Percentiles rank a stretch among this genome's conserved stretches.
Evolutionary conservation across 2,888 invertebrate species (phyloP).

Genomic region (Tortrix viridana): DNA sequence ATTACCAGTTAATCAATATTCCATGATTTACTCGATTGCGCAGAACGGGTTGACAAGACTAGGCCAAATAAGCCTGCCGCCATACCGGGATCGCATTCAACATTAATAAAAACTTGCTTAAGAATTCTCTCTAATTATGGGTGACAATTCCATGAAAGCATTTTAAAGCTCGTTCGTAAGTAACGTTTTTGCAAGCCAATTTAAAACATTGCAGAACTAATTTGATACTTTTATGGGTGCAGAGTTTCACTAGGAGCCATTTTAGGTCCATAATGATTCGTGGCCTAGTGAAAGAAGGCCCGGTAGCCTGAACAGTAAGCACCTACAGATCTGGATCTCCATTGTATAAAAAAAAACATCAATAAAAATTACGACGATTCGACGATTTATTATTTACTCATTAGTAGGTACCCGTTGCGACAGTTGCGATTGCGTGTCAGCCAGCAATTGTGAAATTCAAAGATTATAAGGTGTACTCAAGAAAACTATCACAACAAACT

Average conservation of each 20-base stretch:
- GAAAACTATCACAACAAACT: constrained; percentile 1
- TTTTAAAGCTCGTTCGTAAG: constrained; percentile 22
- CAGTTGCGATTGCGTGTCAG: too few species aligned
- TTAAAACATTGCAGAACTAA: neutral
- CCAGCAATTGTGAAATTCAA: too few species aligned
- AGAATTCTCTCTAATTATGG: constrained; percentile 17
- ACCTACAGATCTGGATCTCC: too few species aligned
- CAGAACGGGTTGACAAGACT: constrained; percentile 17
- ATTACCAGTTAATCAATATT: constrained; percentile 37
- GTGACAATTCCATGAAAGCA: constrained; percentile 14
- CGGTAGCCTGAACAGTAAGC: too few species aligned
- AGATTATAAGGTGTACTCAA: neutral
- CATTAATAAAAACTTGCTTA: constrained; percentile 25
- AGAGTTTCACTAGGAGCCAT: neutral
- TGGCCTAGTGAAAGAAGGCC: too few species aligned
- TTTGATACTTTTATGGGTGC: neutral
- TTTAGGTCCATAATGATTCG: neutral
- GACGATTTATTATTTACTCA: too few species aligned
- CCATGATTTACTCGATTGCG: constrained; percentile 23
- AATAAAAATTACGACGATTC: too few species aligned
- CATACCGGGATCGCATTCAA: constrained; percentile 8
- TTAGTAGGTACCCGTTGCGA: too few species aligned
- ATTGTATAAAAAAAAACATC: too few species aligned
- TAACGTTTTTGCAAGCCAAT: neutral
- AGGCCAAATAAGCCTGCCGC: constrained; percentile 22